Evolutionary conservation across 2,113 vertebrate species (phyloP).

Genomic region (Ptilorrhoa leucosticta): DNA sequence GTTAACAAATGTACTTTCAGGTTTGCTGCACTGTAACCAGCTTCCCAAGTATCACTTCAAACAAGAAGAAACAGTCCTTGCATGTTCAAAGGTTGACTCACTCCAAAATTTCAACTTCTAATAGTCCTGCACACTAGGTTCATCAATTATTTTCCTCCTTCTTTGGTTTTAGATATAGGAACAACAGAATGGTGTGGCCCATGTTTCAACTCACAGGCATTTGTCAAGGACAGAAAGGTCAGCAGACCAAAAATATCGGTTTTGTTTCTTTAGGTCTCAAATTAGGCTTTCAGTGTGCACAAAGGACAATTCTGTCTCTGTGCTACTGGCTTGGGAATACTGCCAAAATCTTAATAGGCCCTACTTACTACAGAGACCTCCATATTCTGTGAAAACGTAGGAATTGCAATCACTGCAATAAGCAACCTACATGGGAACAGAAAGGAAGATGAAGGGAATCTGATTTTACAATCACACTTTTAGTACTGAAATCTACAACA

Average conservation of each 20-base stretch:
- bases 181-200: neutral
- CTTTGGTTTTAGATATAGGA: neutral
- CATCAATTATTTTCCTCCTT: neutral
- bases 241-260: constrained; percentile 22
- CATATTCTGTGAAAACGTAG: neutral
- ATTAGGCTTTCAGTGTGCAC: neutral
- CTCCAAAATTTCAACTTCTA: neutral
- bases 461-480: neutral
- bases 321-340: constrained; percentile 23
- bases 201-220: neutral
- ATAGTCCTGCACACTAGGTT: neutral
- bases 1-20: neutral
- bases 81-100: neutral
- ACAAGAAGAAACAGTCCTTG: neutral
- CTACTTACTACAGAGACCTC: constrained; percentile 22
- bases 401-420: neutral
- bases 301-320: constrained; percentile 38
- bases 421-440: neutral
- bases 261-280: neutral
- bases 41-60: neutral
- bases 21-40: neutral
- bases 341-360: constrained; percentile 45
- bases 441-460: constrained; percentile 1
- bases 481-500: neutral
- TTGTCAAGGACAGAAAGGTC: constrained; percentile 12